These are phyloP conservation scores for Drosophila pallidifrons DNA, from an alignment of 1,140 invertebrate species.

Conservation along the genomic window DNA sequence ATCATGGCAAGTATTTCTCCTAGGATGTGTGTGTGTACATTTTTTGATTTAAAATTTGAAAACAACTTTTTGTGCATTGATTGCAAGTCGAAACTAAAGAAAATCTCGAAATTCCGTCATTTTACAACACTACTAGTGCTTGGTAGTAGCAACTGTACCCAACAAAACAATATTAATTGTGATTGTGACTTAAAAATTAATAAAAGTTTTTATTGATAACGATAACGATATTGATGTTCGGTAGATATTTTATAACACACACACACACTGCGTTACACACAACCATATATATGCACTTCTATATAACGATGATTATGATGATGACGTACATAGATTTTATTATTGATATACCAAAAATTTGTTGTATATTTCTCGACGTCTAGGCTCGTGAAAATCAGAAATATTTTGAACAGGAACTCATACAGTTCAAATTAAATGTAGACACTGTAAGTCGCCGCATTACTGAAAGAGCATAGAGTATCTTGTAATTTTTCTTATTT, in stretches of 20 bases:
- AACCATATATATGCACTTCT: constrained; percentile 12
- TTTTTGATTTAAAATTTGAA: constrained; percentile 80
- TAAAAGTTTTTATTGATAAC: constrained; percentile 19
- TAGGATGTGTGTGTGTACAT: constrained; percentile 77
- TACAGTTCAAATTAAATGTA: constrained; percentile 83
- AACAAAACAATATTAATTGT: constrained; percentile 42
- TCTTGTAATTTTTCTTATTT: constrained; percentile 13
- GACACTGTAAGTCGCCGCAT: constrained; percentile 79
- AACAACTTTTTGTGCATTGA: constrained; percentile 85
- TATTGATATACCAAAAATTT: constrained; percentile 59
- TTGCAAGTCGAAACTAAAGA: constrained; percentile 52
- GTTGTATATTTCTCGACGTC: constrained; percentile 76
- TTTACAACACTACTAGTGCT: constrained; percentile 38
- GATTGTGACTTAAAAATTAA: constrained; percentile 45
- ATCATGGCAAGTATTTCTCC: constrained; percentile 63
- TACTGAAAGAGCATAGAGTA: constrained; percentile 36
- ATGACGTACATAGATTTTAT: constrained; percentile 47
- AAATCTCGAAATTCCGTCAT: constrained; percentile 27
- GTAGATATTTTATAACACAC: constrained; percentile 77
- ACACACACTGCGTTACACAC: constrained; percentile 18
- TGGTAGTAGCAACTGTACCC: constrained; percentile 35
- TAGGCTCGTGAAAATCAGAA: constrained; percentile 84
- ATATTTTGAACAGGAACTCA: constrained; percentile 82
- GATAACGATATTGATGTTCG: constrained; percentile 44
- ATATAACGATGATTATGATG: constrained; percentile 44